Evolutionary conservation across 1,140 invertebrate species (phyloP).

Genomic region (Drosophila nasuta): DNA sequence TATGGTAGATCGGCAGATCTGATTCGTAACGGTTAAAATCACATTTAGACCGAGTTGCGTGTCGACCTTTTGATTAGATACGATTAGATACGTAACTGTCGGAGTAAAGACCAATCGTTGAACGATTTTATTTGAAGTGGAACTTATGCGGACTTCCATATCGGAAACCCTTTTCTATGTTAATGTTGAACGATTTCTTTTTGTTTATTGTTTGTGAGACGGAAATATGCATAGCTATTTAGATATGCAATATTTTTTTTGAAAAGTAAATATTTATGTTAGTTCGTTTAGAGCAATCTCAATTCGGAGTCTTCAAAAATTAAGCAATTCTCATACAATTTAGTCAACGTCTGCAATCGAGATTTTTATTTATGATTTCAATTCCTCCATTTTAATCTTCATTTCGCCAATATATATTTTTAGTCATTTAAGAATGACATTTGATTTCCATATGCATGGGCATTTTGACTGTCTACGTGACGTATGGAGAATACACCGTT

Average conservation of each 20-base stretch:
- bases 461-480: constrained; percentile 64
- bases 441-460: constrained; percentile 37
- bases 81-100: too few species aligned
- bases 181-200: constrained; percentile 7
- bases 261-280: background rate
- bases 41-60: constrained; percentile 1
- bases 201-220: background rate
- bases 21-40: constrained; percentile 26
- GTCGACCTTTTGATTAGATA: constrained; percentile 10
- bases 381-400: constrained; percentile 7
- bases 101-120: background rate
- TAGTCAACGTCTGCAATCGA: constrained; percentile 21
- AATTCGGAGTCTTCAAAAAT: too few species aligned
- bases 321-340: background rate
- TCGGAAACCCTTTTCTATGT: constrained; percentile 1
- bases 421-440: constrained; percentile 38
- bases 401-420: constrained; percentile 24
- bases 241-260: background rate
- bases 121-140: background rate
- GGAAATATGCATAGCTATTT: background rate
- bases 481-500: constrained; percentile 65
- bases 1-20: background rate
- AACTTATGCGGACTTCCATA: constrained; percentile 1
- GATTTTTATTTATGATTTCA: constrained; percentile 10
- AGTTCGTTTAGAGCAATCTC: too few species aligned